Conservation (phyloP, 64 coral and sea anemone genomes). For the Anthopleura sola region DNA sequence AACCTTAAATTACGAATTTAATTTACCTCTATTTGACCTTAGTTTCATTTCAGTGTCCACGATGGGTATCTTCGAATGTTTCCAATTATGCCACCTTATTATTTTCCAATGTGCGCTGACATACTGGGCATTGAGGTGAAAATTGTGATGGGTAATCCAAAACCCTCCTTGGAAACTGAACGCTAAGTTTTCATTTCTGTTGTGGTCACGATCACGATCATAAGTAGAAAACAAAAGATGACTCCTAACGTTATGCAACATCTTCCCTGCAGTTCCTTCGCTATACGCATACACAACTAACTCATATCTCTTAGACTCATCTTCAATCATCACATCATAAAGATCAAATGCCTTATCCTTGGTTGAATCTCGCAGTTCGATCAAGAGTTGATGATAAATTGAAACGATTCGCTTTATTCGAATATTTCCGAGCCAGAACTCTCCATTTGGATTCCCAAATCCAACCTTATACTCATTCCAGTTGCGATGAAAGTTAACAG, state of each 20-base stretch:
- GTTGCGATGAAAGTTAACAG: slow-evolving; percentile 1
- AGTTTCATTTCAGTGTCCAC: background rate
- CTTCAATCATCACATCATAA: slow-evolving; percentile 17
- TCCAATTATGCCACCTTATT: background rate
- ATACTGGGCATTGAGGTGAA: background rate
- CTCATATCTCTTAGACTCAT: background rate
- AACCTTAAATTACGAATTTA: too few species aligned
- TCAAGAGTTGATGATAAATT: slow-evolving; percentile 9
- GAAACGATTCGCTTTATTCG: slow-evolving; percentile 24
- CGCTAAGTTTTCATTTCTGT: background rate
- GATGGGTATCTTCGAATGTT: background rate
- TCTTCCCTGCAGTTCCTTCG: background rate
- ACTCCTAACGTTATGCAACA: background rate
- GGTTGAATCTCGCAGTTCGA: slow-evolving; percentile 26
- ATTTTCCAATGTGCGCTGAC: background rate
- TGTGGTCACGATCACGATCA: background rate
- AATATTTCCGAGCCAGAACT: slow-evolving; percentile 68
- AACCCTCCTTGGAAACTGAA: background rate
- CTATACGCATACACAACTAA: background rate
- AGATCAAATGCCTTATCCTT: background rate
- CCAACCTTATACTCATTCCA: slow-evolving; percentile 22
- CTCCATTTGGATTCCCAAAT: slow-evolving; percentile 36
- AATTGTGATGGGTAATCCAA: background rate
- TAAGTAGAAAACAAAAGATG: background rate
- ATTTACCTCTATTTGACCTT: background rate